These are phyloP conservation scores for Falco novaeseelandiae DNA, from an alignment of 2,797 vertebrate genomes.

Conservation along the genomic window DNA sequence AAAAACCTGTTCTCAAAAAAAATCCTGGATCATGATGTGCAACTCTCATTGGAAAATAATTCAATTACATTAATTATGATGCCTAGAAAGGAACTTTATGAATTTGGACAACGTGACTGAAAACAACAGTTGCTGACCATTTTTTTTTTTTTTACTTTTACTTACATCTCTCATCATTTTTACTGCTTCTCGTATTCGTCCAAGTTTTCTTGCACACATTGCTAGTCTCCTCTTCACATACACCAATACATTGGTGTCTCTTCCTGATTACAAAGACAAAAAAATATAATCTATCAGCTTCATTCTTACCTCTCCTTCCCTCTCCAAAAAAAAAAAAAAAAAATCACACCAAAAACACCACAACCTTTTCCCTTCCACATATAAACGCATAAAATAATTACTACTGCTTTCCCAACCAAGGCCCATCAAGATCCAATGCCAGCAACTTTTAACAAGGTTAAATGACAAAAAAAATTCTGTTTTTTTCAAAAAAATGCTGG, in stretches of 20 bases:
- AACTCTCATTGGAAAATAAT: not conserved
- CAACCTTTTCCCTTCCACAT: too few relatives aligned
- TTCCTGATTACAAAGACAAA: conserved; percentile 78
- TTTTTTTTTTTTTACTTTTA: conserved; percentile 38
- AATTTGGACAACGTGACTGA: not conserved
- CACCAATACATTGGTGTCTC: conserved; percentile 96
- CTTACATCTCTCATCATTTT: conserved; percentile 99
- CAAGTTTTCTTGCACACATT: conserved; percentile 97
- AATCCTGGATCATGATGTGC: not conserved
- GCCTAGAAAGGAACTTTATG: not conserved
- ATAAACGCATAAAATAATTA: not conserved
- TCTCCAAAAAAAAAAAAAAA: not conserved
- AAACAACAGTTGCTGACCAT: not conserved
- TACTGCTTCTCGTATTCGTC: conserved; percentile 94
- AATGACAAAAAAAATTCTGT: not conserved
- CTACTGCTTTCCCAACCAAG: not conserved
- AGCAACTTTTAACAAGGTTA: not conserved
- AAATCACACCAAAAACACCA: not conserved
- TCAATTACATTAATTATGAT: not conserved
- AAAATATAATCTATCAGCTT: not conserved
- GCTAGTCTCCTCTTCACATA: conserved; percentile 97
- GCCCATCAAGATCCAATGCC: not conserved
- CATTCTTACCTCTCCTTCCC: not conserved
- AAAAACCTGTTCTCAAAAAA: not conserved
- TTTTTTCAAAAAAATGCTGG: not conserved